Evolutionary conservation across 2,888 invertebrate species (phyloP).

Genomic region (Villa cingulata): DNA sequence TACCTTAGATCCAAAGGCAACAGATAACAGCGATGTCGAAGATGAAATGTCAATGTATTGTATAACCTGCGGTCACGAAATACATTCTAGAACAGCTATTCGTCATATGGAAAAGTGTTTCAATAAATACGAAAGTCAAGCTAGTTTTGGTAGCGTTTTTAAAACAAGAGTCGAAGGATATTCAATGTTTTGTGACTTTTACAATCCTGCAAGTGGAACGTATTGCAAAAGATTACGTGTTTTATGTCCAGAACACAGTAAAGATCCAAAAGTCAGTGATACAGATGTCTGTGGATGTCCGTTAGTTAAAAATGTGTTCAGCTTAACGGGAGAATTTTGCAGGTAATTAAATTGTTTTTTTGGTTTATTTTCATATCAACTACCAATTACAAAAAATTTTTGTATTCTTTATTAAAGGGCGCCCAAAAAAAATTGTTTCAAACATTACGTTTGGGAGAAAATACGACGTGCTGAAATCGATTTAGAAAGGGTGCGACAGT

Average conservation of each 20-base stretch:
- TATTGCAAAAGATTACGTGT: slow-evolving; percentile 93
- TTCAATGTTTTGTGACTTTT: slow-evolving; percentile 96
- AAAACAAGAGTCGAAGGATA: slow-evolving; percentile 89
- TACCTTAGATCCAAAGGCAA: slow-evolving; percentile 46
- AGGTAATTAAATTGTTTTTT: slow-evolving; percentile 17
- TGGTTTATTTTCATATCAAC: too few species aligned
- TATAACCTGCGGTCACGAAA: slow-evolving; percentile 93
- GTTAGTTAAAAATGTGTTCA: slow-evolving; percentile 69
- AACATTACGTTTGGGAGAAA: slow-evolving; percentile 94
- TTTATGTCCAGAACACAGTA: slow-evolving; percentile 94
- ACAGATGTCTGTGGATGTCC: slow-evolving; percentile 90
- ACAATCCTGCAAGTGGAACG: slow-evolving; percentile 72
- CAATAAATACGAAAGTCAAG: slow-evolving; percentile 93
- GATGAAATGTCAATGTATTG: slow-evolving; percentile 75
- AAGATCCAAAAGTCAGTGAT: slow-evolving; percentile 79
- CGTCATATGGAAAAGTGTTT: slow-evolving; percentile 98
- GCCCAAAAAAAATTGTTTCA: slow-evolving; percentile 79
- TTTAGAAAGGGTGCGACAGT: slow-evolving; percentile 81
- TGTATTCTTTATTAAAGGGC: slow-evolving; percentile 36
- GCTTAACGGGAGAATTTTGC: slow-evolving; percentile 77
- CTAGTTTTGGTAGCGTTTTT: slow-evolving; percentile 89
- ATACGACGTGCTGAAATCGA: slow-evolving; percentile 87
- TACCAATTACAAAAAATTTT: too few species aligned
- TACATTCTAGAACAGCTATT: slow-evolving; percentile 79
- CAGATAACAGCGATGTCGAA: slow-evolving; percentile 47